phyloP scores from a whole-genome alignment of 2,113 vertebrate genomes.

The Gnathonemus longibarbis region DNA sequence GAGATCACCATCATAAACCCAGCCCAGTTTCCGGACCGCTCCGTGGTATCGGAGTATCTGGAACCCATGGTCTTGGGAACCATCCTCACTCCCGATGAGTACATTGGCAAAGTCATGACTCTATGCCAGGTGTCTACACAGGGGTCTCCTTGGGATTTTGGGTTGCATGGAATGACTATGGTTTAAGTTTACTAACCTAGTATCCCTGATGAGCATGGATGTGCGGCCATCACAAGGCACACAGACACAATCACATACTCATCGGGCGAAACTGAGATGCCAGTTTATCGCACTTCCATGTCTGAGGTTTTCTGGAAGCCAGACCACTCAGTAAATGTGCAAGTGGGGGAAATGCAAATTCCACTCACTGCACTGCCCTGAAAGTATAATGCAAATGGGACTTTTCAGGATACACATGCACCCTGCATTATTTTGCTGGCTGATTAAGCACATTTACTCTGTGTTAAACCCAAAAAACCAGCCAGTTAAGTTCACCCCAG shows the following conservation, averaged over 20 bases:
- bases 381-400: not conserved
- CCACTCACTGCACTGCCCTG: not conserved
- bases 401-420: not conserved
- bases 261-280: not conserved
- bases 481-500: not conserved
- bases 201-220: not conserved
- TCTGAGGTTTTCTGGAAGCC: not conserved
- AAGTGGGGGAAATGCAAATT: not conserved
- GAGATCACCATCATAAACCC: slow-evolving; percentile 89
- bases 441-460: not conserved
- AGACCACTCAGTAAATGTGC: not conserved
- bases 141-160: not conserved
- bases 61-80: slow-evolving; percentile 90
- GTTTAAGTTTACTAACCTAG: not conserved
- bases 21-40: slow-evolving; percentile 79
- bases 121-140: slow-evolving; percentile 76
- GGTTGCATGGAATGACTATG: not conserved
- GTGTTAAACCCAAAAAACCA: no score
- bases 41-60: slow-evolving; percentile 74
- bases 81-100: slow-evolving; percentile 77
- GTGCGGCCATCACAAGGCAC: not conserved
- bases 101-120: slow-evolving; percentile 79
- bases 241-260: not conserved
- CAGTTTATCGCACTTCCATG: not conserved
- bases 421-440: not conserved